Evolutionary conservation across 1,140 invertebrate species (phyloP), one percentile per base, ranked within the genome.

Genomic region (Littorina saxatilis): DNA sequence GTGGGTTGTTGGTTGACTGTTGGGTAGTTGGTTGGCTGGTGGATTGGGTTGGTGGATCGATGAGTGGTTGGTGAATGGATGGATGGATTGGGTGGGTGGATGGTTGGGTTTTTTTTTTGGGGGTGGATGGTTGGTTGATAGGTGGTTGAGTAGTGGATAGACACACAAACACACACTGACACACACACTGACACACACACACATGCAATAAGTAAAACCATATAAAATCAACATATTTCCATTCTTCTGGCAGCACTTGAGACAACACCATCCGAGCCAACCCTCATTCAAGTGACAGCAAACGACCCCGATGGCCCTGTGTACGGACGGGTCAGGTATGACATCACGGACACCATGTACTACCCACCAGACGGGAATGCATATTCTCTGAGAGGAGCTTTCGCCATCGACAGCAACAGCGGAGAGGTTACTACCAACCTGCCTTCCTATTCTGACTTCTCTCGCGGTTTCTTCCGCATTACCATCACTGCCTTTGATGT

Each of bases 391-490:
- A 79, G 40, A 50, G 84, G 82, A 29, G 83, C 86, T 27, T 87
- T 87, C 58, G 58, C 20, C 40, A 77, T 88, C 66, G 82, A 80
- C 74, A 73, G 70, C 32, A 78, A 82, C 70, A 85, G 73, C 29
- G 85, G 84, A 17, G 82, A 52, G 17, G 58, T 89, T n/a, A 73
- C 32, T 29, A 79, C 83, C 15, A 78, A 78, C 55, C 70, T 85
- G 39, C 83, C 82, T 17, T 83, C 83, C 0, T 88, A 86, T 70
- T 29, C n/a, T n/a, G 84, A 83, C 32, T 87, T 74, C 47, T 35
- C 84, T 75, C 80, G 79, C 1, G 83, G 86, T 9, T 82, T 82
- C 40, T 88, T 88, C 75, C 78, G 58, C 11, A 73, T 88, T 27
- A 75, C 47, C 1, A 52, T 88, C 1, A 63, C 58, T 27, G 87